These are phyloP conservation scores for Pseudomyrmex dendroicus DNA, from an alignment of 1,140 invertebrate species.

Conservation along the genomic window DNA sequence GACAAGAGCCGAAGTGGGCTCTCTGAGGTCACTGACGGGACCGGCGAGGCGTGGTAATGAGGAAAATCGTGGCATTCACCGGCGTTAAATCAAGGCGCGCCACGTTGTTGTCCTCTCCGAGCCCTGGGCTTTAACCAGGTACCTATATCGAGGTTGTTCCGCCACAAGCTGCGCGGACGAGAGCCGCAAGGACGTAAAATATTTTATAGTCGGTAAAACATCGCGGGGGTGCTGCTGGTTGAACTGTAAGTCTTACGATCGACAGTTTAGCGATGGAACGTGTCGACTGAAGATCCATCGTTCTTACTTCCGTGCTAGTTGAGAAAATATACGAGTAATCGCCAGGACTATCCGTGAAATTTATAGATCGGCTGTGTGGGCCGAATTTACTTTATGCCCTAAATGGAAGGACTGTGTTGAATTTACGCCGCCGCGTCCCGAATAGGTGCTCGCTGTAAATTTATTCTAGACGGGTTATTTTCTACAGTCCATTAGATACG, in stretches of 20 bases:
- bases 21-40: not conserved
- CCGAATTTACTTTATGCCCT: constrained; percentile 61
- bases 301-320: constrained; percentile 52
- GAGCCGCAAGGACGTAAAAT: constrained; percentile 38
- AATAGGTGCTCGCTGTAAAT: constrained; percentile 48
- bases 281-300: constrained; percentile 61
- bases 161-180: not conserved
- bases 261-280: constrained; percentile 58
- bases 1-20: not conserved
- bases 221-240: constrained; percentile 38
- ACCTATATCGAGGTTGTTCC: constrained; percentile 16
- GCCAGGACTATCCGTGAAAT: constrained; percentile 41
- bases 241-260: constrained; percentile 59
- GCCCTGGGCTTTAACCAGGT: constrained; percentile 27
- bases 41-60: constrained; percentile 22
- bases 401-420: constrained; percentile 55
- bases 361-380: constrained; percentile 52
- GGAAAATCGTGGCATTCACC: constrained; percentile 45
- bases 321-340: constrained; percentile 59
- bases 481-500: constrained; percentile 54
- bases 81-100: constrained; percentile 30
- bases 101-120: constrained; percentile 17
- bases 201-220: constrained; percentile 55
- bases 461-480: constrained; percentile 56
- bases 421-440: constrained; percentile 47